Percentiles rank a stretch among this genome's conserved stretches.
Evolutionary conservation across 2,113 vertebrate species (phyloP).

Genomic region (Gymnocephalus cernua): DNA sequence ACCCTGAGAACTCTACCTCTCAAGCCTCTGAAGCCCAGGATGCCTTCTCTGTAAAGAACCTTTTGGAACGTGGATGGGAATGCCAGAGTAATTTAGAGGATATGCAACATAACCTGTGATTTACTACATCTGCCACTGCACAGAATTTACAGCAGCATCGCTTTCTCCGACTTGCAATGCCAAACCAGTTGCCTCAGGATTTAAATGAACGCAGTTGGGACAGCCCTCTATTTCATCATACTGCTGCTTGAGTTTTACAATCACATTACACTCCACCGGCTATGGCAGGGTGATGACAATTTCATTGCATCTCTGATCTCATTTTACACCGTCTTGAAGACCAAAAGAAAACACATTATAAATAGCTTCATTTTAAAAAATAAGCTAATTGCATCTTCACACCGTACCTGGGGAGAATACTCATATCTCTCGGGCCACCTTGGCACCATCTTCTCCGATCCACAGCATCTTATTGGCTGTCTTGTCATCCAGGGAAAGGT

Average conservation of each 20-base stretch:
- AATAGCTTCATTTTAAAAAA: not conserved
- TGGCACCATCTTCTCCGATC: slow-evolving; percentile 71
- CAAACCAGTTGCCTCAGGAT: slow-evolving; percentile 17
- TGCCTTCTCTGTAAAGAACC: slow-evolving; percentile 78
- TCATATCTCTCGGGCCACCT: slow-evolving; percentile 80
- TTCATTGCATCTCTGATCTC: slow-evolving; percentile 6
- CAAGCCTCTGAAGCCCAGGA: slow-evolving; percentile 74
- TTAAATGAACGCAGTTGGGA: slow-evolving; percentile 43
- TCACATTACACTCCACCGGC: not conserved
- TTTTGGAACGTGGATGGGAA: slow-evolving; percentile 32
- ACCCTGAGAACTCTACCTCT: slow-evolving; percentile 74
- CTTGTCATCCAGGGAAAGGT: slow-evolving; percentile 74
- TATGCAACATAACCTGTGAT: slow-evolving; percentile 25
- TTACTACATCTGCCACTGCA: slow-evolving; percentile 2
- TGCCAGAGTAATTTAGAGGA: slow-evolving; percentile 5
- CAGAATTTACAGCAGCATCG: slow-evolving; percentile 5
- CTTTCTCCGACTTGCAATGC: slow-evolving; percentile 11
- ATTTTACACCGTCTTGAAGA: not conserved
- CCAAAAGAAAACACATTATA: not conserved
- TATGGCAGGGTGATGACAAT: not conserved
- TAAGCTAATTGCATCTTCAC: not conserved
- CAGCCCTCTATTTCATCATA: not conserved
- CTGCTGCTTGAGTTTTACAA: slow-evolving; percentile 24
- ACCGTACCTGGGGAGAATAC: slow-evolving; percentile 77
- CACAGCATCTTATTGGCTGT: slow-evolving; percentile 81